Conservation (phyloP, 2,113 vertebrate genomes). For the Pithys albifrons region DNA sequence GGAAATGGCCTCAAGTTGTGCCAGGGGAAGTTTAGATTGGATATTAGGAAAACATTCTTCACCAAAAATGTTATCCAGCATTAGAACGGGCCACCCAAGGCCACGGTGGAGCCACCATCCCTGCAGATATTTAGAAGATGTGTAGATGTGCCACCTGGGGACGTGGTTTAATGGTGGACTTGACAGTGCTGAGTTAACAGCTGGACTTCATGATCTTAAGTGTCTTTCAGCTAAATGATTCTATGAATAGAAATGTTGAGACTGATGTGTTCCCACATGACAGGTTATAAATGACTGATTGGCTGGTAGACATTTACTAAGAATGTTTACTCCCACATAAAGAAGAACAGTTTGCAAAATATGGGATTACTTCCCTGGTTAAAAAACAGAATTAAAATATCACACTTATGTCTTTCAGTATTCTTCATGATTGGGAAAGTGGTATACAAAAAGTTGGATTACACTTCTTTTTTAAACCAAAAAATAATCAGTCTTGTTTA, state of each 20-base stretch:
- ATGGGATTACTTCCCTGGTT: not conserved
- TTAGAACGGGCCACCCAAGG: not conserved
- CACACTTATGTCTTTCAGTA: not conserved
- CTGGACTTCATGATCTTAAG: not conserved
- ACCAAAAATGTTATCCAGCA: not conserved
- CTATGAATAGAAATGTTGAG: not conserved
- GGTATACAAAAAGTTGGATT: not conserved
- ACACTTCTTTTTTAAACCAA: not conserved
- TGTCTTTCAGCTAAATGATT: not conserved
- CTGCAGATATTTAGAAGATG: not conserved
- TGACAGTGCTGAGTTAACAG: not conserved
- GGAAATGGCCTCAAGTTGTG: not conserved
- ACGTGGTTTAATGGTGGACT: not conserved
- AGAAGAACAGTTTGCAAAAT: not conserved
- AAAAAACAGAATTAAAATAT: not conserved
- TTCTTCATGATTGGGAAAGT: not conserved
- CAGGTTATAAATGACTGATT: not conserved
- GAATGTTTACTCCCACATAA: not conserved
- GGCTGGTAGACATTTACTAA: not conserved
- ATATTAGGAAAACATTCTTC: not conserved
- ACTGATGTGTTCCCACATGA: not conserved
- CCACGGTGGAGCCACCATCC: not conserved
- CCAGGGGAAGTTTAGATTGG: not conserved
- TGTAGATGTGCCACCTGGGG: not conserved
- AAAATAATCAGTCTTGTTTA: not conserved